Evolutionary conservation across 2,888 invertebrate species (phyloP), one percentile per base, ranked within the genome.

Genomic region (Periphyllus acericola): DNA sequence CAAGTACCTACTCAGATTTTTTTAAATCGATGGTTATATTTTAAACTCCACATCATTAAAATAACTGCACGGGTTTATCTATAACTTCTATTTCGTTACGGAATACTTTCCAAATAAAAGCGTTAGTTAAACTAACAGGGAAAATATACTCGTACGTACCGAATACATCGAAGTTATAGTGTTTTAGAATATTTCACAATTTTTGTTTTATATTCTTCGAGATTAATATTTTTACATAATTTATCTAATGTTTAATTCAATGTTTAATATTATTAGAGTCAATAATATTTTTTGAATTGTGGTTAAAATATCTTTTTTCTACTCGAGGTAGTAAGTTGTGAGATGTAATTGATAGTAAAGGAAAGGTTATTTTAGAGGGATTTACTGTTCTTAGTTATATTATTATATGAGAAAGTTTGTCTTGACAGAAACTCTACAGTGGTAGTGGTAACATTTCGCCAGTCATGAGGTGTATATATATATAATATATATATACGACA

Each of bases 381-480:
- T 84, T 84, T 84, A 75, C 83, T 40, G 75, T 46, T 74, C 83
- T 83, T 75, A 75, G 74, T 83, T 25, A 34, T 29, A 68, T 81
- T 68, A 84, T 76, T 84, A 74, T 82, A 87, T 68, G 82, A 81
- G 82, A 87, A 87, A 87, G 83, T 87, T 85, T 85, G 84, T 85
- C 84, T 78, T 68, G 76, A 76, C 84, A 78, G 84, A 78, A 85
- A 78, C 46, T 76, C 76, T 46, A 68, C 32, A 46, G 52, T 34
- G 40, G 25, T 40, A 60, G 34, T 55, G 66, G 84, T 85, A 85
- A 85, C 84, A 85, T 85, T 85, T 85, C 52, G 76, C 84, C 32
- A 85, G 84, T 85, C 84, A 85, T 34, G 66, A 66, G 76, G 66
- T 66, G 4, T 83, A 29, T 82, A 55, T 83, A 83, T 74, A 83